Base-by-base conservation (phyloP, 2,797 vertebrate species). In the Darevskia mixta region DNA sequence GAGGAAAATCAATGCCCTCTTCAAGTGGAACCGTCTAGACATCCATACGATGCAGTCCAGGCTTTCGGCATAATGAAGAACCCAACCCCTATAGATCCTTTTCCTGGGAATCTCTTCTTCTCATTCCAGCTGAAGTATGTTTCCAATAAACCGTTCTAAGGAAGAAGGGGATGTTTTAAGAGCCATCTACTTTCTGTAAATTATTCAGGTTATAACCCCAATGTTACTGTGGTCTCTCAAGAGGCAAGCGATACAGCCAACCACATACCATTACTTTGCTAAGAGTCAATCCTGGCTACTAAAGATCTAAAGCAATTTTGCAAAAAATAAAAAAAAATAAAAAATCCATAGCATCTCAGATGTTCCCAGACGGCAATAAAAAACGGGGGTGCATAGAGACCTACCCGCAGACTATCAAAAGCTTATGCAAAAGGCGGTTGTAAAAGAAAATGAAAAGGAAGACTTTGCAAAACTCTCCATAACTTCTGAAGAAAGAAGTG, bases 161-260 rank as follows among this genome's bases (percentile, higher is more conserved):
- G 94, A 94, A 94, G 61, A 81, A 55, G 69, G 88, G 10, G 43
- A 87, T 87, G 92, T 85, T 82, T 89, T 91, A 95, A 96, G 55
- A 94, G 71, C 90, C 87, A 88, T 95, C 86, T 92, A 88, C 83
- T 85, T 93, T 95, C 93, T 93, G 93, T 94, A 93, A 96, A 96
- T 96, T 97, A 95, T 95, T 95, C 86, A 86, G 84, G 91, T 95
- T 96, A 94, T 95, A 96, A 95, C 87, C 88, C 93, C 90, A 95
- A 92, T 93, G 95, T 86, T 90, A 86, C 91, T 43, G 18, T 89
- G 91, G 95, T 89, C 95, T 91, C 90, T 94, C 95, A 94, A 95
- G 93, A 92, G 92, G 91, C 84, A 87, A 96, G 81, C 92, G 11
- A 66, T 88, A 95, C 90, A 64, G 88, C 92, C 95, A 94, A 92